Percentiles rank a stretch among this genome's conserved stretches.
These are phyloP conservation scores for Hypanus sabinus DNA, from an alignment of 2,113 vertebrate genomes.

Conservation along the genomic window DNA sequence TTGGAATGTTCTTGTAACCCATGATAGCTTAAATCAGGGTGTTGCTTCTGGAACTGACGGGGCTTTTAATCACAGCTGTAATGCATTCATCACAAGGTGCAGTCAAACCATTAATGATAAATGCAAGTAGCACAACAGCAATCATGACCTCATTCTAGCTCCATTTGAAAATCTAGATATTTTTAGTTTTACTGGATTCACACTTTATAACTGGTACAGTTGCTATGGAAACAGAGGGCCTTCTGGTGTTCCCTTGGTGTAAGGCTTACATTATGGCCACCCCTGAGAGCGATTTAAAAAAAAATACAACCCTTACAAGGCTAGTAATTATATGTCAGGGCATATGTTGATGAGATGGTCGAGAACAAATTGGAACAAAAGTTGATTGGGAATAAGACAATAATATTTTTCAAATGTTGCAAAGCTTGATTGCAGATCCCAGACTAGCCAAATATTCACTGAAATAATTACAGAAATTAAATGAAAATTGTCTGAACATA, in stretches of 20 bases:
- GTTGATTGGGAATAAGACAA: conserved; percentile 42
- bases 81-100: conserved; percentile 60
- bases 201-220: conserved; percentile 51
- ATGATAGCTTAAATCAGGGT: conserved; percentile 40
- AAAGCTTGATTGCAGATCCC: conserved; percentile 35
- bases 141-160: conserved; percentile 71
- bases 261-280: conserved; percentile 45
- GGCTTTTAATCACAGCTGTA: conserved; percentile 63
- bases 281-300: conserved; percentile 47
- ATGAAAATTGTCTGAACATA: not conserved
- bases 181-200: conserved; percentile 53
- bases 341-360: conserved; percentile 46
- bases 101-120: conserved; percentile 67
- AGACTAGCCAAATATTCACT: conserved; percentile 21
- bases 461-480: not conserved
- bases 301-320: conserved; percentile 45
- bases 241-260: conserved; percentile 44
- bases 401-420: conserved; percentile 39
- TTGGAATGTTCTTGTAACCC: conserved; percentile 34
- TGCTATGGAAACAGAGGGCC: conserved; percentile 46
- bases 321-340: conserved; percentile 45
- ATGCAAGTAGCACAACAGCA: conserved; percentile 60
- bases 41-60: conserved; percentile 59
- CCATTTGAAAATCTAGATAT: conserved; percentile 56
- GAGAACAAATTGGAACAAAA: conserved; percentile 42